Conservation (phyloP, 2,888 invertebrate species). For the Troides helena region DNA sequence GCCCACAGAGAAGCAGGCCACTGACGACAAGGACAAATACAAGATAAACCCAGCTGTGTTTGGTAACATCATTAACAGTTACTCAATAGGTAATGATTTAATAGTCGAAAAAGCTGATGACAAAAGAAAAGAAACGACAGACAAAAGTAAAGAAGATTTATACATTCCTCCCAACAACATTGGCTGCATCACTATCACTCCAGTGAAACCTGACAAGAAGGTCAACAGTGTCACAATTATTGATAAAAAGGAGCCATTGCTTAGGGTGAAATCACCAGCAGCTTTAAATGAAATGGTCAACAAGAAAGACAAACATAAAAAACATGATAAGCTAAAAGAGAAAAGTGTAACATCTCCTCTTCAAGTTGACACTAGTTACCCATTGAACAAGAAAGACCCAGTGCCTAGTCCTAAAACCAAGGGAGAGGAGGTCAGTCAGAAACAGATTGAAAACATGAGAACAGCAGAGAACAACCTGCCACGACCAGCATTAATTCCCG, state of each 20-base stretch:
- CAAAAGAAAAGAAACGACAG: slow-evolving; percentile 44
- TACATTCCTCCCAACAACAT: slow-evolving; percentile 68
- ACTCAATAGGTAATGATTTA: slow-evolving; percentile 55
- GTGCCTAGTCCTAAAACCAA: slow-evolving; percentile 54
- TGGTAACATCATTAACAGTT: slow-evolving; percentile 52
- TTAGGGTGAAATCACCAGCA: slow-evolving; percentile 70
- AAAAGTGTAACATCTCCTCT: slow-evolving; percentile 52
- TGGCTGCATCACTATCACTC: slow-evolving; percentile 73
- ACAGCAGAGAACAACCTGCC: slow-evolving; percentile 67
- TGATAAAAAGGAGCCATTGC: slow-evolving; percentile 52
- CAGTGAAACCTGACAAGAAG: slow-evolving; percentile 59
- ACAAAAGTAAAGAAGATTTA: slow-evolving; percentile 55
- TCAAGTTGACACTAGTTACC: slow-evolving; percentile 61
- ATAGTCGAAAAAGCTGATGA: slow-evolving; percentile 57
- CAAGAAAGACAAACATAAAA: slow-evolving; percentile 48
- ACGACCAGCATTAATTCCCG: slow-evolving; percentile 61
- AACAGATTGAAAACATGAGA: slow-evolving; percentile 63
- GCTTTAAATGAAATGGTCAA: slow-evolving; percentile 70
- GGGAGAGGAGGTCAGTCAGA: slow-evolving; percentile 56
- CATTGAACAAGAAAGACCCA: slow-evolving; percentile 51
- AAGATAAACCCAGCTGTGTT: slow-evolving; percentile 42
- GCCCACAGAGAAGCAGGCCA: slow-evolving; percentile 36
- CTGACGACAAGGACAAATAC: slow-evolving; percentile 42
- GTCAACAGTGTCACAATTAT: slow-evolving; percentile 29
- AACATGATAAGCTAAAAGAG: slow-evolving; percentile 52